A percentile compares a stretch with the other conserved stretches of the same genome.
These are phyloP conservation scores for Nymphalis io DNA, from an alignment of 1,140 invertebrate genomes.

Conservation along the genomic window DNA sequence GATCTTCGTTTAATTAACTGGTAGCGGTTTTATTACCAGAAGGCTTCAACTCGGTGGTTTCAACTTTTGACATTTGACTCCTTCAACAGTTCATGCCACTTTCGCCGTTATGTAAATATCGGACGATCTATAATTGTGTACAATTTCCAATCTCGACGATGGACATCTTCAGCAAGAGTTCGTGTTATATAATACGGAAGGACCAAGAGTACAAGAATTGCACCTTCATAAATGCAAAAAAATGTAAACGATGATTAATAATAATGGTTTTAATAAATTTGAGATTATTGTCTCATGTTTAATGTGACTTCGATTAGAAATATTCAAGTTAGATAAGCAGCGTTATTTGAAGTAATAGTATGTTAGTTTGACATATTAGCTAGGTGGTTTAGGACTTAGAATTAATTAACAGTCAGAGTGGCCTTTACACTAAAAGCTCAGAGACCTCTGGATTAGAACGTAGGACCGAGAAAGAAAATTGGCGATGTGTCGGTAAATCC, in stretches of 20 bases:
- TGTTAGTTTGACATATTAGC: too few relatives aligned
- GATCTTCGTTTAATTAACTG: constrained; percentile 23
- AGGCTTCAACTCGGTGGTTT: constrained; percentile 6
- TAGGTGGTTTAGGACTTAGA: too few relatives aligned
- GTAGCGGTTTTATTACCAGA: constrained; percentile 18
- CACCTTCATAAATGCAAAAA: too few relatives aligned
- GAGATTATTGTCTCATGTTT: background rate
- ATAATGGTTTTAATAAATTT: background rate
- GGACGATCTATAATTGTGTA: constrained; percentile 15
- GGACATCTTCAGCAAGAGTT: background rate
- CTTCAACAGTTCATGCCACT: constrained; percentile 11
- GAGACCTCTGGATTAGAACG: too few relatives aligned
- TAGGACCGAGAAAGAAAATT: too few relatives aligned
- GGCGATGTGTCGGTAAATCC: too few relatives aligned
- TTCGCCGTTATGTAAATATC: constrained; percentile 29
- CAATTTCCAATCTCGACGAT: background rate
- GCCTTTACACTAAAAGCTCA: too few relatives aligned
- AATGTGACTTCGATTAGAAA: too few relatives aligned
- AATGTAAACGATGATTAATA: background rate
- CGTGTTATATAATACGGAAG: constrained; percentile 12
- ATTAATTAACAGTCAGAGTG: too few relatives aligned
- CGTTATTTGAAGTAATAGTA: too few relatives aligned
- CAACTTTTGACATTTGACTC: constrained; percentile 22
- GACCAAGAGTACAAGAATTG: too few relatives aligned
- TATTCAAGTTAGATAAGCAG: too few relatives aligned